Evolutionary conservation across 2,888 invertebrate species (phyloP).

Genomic region (Chrysolina oricalcia): DNA sequence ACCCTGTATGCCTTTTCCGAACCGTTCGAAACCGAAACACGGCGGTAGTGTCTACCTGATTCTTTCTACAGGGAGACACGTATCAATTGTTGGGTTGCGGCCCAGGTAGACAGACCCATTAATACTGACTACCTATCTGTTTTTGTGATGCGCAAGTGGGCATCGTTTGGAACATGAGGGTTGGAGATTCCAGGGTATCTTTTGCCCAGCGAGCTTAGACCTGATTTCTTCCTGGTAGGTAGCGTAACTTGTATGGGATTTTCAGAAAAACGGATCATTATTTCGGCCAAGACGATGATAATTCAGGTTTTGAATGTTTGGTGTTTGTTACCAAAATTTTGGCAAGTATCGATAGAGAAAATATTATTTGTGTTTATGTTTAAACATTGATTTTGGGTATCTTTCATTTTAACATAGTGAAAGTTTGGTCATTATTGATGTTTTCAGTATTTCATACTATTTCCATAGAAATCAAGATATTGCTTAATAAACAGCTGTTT

Average conservation of each 20-base stretch:
- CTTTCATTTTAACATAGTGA: no score
- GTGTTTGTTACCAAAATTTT: no score
- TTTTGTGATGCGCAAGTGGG: neutral
- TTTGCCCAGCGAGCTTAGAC: neutral
- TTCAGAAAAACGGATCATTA: neutral
- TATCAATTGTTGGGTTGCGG: neutral
- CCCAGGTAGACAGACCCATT: slow-evolving; percentile 8
- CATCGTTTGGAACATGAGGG: slow-evolving; percentile 14
- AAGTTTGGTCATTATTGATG: no score
- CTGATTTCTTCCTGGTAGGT: slow-evolving; percentile 11
- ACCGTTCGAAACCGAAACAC: neutral
- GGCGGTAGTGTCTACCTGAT: slow-evolving; percentile 3
- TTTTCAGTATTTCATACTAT: no score
- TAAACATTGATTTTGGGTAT: no score
- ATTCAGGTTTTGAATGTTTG: no score
- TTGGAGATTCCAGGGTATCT: slow-evolving; percentile 1
- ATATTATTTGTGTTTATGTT: no score
- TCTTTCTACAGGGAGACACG: neutral
- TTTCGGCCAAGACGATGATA: neutral
- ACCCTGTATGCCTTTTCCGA: neutral
- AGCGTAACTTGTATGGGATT: neutral
- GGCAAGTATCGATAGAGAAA: no score
- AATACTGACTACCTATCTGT: neutral
- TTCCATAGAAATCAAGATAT: no score
- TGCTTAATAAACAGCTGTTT: no score